A percentile compares a stretch with the other conserved stretches of the same genome.
phyloP scores from a whole-genome alignment of 2,888 invertebrate genomes.

The Tetragnatha montana region DNA sequence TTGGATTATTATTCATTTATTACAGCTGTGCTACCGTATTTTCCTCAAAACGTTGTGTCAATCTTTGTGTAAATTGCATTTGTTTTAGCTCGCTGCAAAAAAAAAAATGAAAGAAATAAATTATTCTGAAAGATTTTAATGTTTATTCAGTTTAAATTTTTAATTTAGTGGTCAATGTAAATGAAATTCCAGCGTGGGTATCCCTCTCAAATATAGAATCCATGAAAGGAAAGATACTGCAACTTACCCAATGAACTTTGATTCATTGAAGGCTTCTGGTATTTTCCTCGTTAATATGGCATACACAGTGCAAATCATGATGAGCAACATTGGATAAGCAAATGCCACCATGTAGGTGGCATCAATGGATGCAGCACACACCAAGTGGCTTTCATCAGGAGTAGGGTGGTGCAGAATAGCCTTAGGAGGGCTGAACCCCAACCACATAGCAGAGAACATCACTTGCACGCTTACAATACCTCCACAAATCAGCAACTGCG shows the following conservation, averaged over 20 bases:
- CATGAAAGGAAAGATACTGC: too few relatives aligned
- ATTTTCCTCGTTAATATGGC: slow-evolving; percentile 77
- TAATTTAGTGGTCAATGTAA: too few relatives aligned
- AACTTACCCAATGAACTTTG: slow-evolving; percentile 76
- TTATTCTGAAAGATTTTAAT: too few relatives aligned
- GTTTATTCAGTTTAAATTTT: too few relatives aligned
- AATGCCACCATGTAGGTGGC: slow-evolving; percentile 83
- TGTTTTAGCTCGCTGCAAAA: too few relatives aligned
- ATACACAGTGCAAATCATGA: slow-evolving; percentile 81
- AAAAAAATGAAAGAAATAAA: too few relatives aligned
- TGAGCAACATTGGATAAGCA: slow-evolving; percentile 92
- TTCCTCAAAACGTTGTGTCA: too few relatives aligned
- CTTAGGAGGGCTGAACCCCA: slow-evolving; percentile 90
- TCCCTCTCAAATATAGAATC: too few relatives aligned
- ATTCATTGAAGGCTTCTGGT: slow-evolving; percentile 78
- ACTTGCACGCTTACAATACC: slow-evolving; percentile 75
- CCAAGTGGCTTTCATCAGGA: slow-evolving; percentile 92
- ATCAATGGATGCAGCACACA: slow-evolving; percentile 91
- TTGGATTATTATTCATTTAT: too few relatives aligned
- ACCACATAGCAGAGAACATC: slow-evolving; percentile 92
- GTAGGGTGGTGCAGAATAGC: slow-evolving; percentile 94
- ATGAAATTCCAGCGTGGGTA: too few relatives aligned
- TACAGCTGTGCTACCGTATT: too few relatives aligned
- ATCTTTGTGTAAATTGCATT: too few relatives aligned
- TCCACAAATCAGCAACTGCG: slow-evolving; percentile 77